These are phyloP conservation scores for Apis dorsata DNA, from an alignment of 1,140 invertebrate genomes.

Conservation along the genomic window DNA sequence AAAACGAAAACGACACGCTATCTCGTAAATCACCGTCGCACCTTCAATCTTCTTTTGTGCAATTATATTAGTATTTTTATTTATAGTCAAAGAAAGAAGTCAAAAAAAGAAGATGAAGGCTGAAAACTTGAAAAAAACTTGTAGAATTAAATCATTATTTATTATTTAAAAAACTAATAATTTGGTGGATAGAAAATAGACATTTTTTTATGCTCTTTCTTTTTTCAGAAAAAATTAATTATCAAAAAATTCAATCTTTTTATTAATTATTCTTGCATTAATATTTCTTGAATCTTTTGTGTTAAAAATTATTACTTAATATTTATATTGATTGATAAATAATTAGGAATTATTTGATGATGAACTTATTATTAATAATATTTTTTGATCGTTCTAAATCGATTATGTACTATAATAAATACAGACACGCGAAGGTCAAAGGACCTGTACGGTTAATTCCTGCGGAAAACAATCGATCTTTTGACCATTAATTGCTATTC, in stretches of 20 bases:
- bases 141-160: not conserved
- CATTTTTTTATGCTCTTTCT: not conserved
- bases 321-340: no score
- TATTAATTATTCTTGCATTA: not conserved
- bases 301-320: not conserved
- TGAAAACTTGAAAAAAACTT: not conserved
- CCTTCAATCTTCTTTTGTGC: slow-evolving; percentile 12
- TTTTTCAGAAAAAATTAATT: no score
- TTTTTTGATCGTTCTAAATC: not conserved
- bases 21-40: slow-evolving; percentile 26
- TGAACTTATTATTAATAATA: slow-evolving; percentile 1
- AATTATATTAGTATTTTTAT: not conserved
- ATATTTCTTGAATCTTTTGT: not conserved
- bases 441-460: slow-evolving; percentile 16
- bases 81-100: not conserved
- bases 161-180: not conserved
- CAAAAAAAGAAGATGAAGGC: not conserved
- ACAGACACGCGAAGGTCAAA: slow-evolving; percentile 49
- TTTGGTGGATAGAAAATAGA: not conserved
- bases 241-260: not conserved
- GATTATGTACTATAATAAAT: not conserved
- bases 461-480: slow-evolving; percentile 51
- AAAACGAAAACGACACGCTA: slow-evolving; percentile 18
- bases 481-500: slow-evolving; percentile 51
- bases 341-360: not conserved